Conservation (phyloP, 2,888 invertebrate species). For the Piscicola geometra region DNA sequence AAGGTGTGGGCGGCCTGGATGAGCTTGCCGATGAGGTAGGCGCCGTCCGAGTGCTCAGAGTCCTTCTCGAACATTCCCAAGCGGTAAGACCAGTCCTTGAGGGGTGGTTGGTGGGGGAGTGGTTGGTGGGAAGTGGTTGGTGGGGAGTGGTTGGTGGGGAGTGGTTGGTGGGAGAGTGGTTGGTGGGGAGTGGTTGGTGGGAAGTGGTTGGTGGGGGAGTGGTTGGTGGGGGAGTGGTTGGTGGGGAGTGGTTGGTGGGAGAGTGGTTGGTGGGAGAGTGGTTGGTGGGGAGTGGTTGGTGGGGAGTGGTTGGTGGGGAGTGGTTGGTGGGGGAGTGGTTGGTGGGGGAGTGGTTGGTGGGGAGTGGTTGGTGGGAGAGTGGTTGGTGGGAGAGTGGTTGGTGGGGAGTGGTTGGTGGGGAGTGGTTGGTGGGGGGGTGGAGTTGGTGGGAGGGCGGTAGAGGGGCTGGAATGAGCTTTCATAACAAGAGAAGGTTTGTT, state of each 20-base stretch:
- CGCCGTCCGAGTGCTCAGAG: slow-evolving; percentile 48
- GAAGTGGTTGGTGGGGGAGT: too few species aligned
- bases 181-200: too few species aligned
- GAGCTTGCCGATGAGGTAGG: slow-evolving; percentile 64
- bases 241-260: slow-evolving; percentile 64
- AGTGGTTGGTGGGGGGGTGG: too few species aligned
- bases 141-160: neutral
- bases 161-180: too few species aligned
- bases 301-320: too few species aligned
- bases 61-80: slow-evolving; percentile 50
- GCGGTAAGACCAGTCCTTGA: slow-evolving; percentile 66
- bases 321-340: slow-evolving; percentile 46
- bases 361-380: too few species aligned
- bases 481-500: too few species aligned
- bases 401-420: slow-evolving; percentile 61
- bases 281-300: neutral
- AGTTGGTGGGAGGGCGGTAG: too few species aligned
- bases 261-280: slow-evolving; percentile 58
- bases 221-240: slow-evolving; percentile 59
- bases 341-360: too few species aligned
- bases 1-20: slow-evolving; percentile 59
- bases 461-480: too few species aligned
- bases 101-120: slow-evolving; percentile 29
- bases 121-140: neutral
- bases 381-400: too few species aligned